These are phyloP conservation scores for Meloidogyne floridensis DNA, from an alignment of 1,140 invertebrate genomes.

Conservation along the genomic window DNA sequence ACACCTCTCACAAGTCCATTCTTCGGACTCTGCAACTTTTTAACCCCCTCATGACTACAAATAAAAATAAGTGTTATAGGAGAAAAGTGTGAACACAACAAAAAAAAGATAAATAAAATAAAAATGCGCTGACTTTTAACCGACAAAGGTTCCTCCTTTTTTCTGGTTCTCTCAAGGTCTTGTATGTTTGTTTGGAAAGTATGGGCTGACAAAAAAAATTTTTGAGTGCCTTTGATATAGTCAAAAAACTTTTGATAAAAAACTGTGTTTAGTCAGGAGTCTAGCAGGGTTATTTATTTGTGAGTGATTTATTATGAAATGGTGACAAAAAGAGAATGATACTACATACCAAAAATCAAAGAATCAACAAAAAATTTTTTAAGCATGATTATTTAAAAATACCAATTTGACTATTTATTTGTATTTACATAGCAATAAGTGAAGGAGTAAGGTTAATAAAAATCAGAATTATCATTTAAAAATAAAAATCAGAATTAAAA, in stretches of 20 bases:
- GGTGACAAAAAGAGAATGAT: too few relatives aligned
- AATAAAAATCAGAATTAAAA: too few relatives aligned
- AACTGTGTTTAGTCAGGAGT: not conserved
- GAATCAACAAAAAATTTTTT: too few relatives aligned
- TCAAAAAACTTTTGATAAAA: not conserved
- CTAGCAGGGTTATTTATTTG: not conserved
- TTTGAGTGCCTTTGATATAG: not conserved
- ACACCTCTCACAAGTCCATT: too few relatives aligned
- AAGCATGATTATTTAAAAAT: too few relatives aligned
- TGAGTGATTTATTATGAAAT: not conserved
- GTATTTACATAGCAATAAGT: too few relatives aligned
- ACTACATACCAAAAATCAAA: too few relatives aligned
- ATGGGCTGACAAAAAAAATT: not conserved
- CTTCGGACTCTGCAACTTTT: not conserved
- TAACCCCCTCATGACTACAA: not conserved
- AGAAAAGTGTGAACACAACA: too few relatives aligned
- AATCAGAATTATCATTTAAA: too few relatives aligned
- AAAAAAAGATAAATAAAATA: not conserved
- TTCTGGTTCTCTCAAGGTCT: not conserved
- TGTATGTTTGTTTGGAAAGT: not conserved
- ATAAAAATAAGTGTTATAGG: not conserved
- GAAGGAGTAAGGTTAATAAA: too few relatives aligned
- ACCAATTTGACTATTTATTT: too few relatives aligned
- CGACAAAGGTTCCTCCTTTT: not conserved
- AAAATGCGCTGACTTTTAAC: slow-evolving; percentile 5